phyloP scores from a whole-genome alignment of 2,888 invertebrate genomes.

The Sepiola atlantica region DNA sequence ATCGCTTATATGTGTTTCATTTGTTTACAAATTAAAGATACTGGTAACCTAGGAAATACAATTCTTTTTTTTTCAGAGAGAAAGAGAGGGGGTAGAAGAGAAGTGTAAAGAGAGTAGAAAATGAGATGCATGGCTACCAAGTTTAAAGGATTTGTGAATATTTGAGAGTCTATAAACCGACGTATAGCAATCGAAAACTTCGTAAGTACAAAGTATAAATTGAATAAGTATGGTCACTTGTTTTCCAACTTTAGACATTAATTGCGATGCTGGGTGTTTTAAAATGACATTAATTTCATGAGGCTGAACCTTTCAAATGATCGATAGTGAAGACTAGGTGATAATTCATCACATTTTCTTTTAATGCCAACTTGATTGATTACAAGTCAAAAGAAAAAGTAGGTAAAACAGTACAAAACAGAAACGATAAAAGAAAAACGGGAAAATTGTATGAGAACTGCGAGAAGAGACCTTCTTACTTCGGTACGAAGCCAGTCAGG shows the following conservation, averaged over 20 bases:
- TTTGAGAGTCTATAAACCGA: background rate
- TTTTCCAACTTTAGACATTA: background rate
- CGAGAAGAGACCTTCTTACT: background rate
- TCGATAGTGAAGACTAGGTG: background rate
- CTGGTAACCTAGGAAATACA: too few relatives aligned
- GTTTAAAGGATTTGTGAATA: too few relatives aligned
- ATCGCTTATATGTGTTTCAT: too few relatives aligned
- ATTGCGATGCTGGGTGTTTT: background rate
- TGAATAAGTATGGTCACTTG: background rate
- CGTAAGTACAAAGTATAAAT: background rate
- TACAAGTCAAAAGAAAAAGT: background rate
- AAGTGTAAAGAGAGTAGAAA: too few relatives aligned
- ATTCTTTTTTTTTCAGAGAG: too few relatives aligned
- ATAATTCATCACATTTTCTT: background rate
- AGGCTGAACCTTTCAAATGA: background rate
- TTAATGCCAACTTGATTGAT: background rate
- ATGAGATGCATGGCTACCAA: too few relatives aligned
- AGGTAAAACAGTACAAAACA: background rate
- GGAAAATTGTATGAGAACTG: background rate
- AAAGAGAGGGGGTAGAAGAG: too few relatives aligned
- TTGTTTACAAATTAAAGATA: too few relatives aligned
- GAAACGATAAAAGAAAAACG: background rate
- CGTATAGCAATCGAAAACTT: background rate
- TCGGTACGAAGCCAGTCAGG: background rate
- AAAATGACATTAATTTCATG: background rate